These are phyloP conservation scores for Agriopis aurantiaria DNA, from an alignment of 2,888 invertebrate genomes.

Conservation along the genomic window DNA sequence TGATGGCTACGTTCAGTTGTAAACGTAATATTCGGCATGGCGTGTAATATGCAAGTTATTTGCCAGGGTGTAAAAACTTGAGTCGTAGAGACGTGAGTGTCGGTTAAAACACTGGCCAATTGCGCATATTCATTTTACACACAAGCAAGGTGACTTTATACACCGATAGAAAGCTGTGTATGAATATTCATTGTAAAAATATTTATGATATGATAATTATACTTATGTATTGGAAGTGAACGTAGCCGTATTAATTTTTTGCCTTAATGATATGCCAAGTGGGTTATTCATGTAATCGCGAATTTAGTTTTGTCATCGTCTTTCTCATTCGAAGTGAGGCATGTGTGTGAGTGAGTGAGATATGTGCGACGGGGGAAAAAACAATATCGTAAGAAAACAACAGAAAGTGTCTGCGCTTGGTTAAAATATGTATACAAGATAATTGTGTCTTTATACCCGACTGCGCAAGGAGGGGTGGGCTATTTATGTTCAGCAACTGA, in stretches of 20 bases:
- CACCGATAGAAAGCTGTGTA: constrained; percentile 44
- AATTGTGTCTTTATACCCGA: too few species aligned
- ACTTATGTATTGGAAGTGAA: constrained; percentile 36
- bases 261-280: too few species aligned
- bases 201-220: constrained; percentile 37
- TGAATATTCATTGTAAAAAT: constrained; percentile 51
- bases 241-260: constrained; percentile 29
- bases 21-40: not conserved
- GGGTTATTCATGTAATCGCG: too few species aligned
- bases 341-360: too few species aligned
- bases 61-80: not conserved
- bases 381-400: too few species aligned
- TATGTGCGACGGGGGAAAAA: too few species aligned
- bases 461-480: too few species aligned
- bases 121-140: constrained; percentile 5
- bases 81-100: not conserved
- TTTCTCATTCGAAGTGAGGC: too few species aligned
- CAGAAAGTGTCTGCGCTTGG: too few species aligned
- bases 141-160: constrained; percentile 35
- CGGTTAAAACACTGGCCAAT: not conserved
- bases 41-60: not conserved
- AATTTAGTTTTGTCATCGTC: too few species aligned
- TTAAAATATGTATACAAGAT: too few species aligned
- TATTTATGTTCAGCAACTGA: too few species aligned
- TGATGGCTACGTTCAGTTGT: not conserved